A percentile compares a stretch with the other conserved stretches of the same genome.
Conservation (phyloP, 2,888 invertebrate species). For the Opisthograptis luteolata region DNA sequence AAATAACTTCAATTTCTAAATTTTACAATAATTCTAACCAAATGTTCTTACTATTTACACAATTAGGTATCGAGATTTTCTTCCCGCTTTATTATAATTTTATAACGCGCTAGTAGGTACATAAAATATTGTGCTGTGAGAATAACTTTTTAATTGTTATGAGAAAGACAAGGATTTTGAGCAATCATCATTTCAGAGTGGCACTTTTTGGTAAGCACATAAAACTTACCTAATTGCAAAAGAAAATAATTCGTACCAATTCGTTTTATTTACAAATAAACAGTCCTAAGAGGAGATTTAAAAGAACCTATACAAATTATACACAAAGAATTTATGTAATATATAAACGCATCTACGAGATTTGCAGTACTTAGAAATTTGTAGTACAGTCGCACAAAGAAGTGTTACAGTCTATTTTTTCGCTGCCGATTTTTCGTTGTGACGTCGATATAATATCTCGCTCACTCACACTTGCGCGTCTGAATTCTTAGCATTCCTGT, state of each 20-base stretch:
- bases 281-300: no score
- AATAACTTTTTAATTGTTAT: not conserved
- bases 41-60: conserved; percentile 57
- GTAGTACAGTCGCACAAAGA: conserved; percentile 44
- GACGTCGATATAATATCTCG: no score
- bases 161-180: conserved; percentile 28
- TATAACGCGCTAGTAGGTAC: not conserved
- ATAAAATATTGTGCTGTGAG: not conserved
- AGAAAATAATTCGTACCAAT: no score
- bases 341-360: no score
- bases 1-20: conserved; percentile 48
- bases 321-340: no score
- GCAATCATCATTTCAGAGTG: conserved; percentile 20
- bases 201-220: not conserved
- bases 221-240: no score
- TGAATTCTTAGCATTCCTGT: no score
- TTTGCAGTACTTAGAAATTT: not conserved
- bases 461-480: no score
- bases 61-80: not conserved
- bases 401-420: conserved; percentile 28
- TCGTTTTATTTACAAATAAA: no score
- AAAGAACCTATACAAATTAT: no score
- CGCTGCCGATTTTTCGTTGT: no score
- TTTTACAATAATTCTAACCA: conserved; percentile 48
- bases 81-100: not conserved